Evolutionary conservation across 2,113 vertebrate species (phyloP).

Genomic region (Butorides virescens): DNA sequence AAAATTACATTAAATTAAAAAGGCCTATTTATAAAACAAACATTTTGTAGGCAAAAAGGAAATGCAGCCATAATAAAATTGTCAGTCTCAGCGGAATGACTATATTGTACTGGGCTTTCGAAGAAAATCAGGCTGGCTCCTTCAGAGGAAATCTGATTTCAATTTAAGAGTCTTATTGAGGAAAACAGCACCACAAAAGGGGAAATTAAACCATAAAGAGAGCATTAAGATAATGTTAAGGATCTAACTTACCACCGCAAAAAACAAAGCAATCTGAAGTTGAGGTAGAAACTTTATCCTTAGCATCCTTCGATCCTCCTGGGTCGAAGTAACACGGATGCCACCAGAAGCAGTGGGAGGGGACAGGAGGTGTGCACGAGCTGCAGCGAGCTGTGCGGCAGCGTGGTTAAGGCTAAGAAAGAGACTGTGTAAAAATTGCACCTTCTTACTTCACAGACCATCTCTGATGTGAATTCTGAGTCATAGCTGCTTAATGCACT

Average conservation of each 20-base stretch:
- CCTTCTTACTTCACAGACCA: background rate
- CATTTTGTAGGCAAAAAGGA: constrained; percentile 53
- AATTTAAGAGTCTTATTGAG: constrained; percentile 74
- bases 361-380: background rate
- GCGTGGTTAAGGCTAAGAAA: background rate
- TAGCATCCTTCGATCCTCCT: background rate
- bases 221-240: constrained; percentile 74
- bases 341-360: background rate
- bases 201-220: constrained; percentile 83
- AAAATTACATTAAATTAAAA: constrained; percentile 56
- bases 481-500: background rate
- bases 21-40: constrained; percentile 61
- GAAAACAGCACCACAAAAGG: constrained; percentile 70
- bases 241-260: constrained; percentile 64
- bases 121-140: constrained; percentile 68
- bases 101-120: constrained; percentile 53
- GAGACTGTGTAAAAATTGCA: background rate
- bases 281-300: constrained; percentile 34
- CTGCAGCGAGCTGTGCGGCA: background rate
- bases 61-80: constrained; percentile 44
- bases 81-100: constrained; percentile 53
- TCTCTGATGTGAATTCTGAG: background rate
- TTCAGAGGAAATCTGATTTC: constrained; percentile 77
- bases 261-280: constrained; percentile 58
- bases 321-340: constrained; percentile 11